phyloP scores from a whole-genome alignment of 2,888 invertebrate genomes.

The Prosapia bicincta region DNA sequence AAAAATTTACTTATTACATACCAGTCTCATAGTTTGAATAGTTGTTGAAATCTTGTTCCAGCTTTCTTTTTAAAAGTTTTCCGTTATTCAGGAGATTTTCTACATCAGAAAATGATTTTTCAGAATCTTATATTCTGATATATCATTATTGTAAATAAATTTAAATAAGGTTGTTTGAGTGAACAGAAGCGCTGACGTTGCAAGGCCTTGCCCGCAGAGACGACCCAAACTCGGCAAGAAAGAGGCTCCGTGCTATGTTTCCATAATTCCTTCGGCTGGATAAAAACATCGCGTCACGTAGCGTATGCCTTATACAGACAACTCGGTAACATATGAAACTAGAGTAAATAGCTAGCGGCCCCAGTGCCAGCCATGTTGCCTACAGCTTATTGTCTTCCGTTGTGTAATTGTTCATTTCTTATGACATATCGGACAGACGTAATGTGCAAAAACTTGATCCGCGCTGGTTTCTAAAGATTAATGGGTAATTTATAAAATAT shows the following conservation, averaged over 20 bases:
- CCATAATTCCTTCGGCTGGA: not conserved
- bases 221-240: not conserved
- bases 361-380: not conserved
- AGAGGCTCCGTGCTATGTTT: not conserved
- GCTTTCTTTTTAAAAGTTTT: too few species aligned
- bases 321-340: not conserved
- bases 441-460: not conserved
- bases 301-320: not conserved
- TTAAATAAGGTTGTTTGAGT: too few species aligned
- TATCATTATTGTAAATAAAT: too few species aligned
- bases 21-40: too few species aligned
- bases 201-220: not conserved
- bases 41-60: too few species aligned
- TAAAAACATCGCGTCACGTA: not conserved
- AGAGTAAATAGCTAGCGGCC: not conserved
- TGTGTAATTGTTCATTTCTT: constrained; percentile 1
- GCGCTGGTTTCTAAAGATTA: not conserved
- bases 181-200: too few species aligned
- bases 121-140: too few species aligned
- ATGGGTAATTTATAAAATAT: not conserved
- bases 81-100: too few species aligned
- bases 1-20: too few species aligned
- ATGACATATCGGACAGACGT: not conserved
- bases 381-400: not conserved
- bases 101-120: too few species aligned